phyloP scores from a whole-genome alignment of 2,888 invertebrate species.

The Lasioglossum vierecki region DNA sequence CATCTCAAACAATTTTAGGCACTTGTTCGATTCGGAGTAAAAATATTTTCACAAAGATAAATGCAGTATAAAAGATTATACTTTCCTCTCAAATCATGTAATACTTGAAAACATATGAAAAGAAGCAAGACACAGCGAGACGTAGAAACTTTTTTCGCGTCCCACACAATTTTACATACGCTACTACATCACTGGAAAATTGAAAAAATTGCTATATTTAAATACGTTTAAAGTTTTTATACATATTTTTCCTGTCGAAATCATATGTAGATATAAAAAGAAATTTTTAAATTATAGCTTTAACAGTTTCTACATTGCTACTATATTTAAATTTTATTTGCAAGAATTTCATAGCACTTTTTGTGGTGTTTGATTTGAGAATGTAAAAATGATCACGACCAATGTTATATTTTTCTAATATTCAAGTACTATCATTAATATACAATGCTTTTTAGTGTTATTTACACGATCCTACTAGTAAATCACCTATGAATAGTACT shows the following conservation, averaged over 20 bases:
- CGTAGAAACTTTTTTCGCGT: conserved; percentile 21
- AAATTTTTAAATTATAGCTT: conserved; percentile 28
- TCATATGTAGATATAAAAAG: conserved; percentile 28
- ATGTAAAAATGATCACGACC: conserved; percentile 44
- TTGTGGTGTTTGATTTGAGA: conserved; percentile 37
- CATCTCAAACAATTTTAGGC: conserved; percentile 18
- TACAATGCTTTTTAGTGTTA: conserved; percentile 32
- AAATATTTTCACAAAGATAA: conserved; percentile 44
- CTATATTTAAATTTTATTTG: conserved; percentile 35
- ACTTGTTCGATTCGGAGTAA: conserved; percentile 20
- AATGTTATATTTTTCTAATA: conserved; percentile 42
- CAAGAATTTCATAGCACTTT: conserved; percentile 16
- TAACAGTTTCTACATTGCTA: conserved; percentile 25
- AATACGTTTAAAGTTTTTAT: conserved; percentile 42
- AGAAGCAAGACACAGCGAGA: not conserved
- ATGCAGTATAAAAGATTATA: conserved; percentile 46
- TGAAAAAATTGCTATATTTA: conserved; percentile 16
- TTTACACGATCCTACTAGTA: conserved; percentile 40
- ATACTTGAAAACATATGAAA: conserved; percentile 3
- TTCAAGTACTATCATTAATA: conserved; percentile 44
- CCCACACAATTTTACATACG: conserved; percentile 26
- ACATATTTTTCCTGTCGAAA: conserved; percentile 23
- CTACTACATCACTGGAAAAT: conserved; percentile 23
- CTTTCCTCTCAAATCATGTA: conserved; percentile 22
- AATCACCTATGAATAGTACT: conserved; percentile 45